Base-by-base conservation (phyloP, 1,140 invertebrate genomes). In the Pogonomyrmex barbatus region DNA sequence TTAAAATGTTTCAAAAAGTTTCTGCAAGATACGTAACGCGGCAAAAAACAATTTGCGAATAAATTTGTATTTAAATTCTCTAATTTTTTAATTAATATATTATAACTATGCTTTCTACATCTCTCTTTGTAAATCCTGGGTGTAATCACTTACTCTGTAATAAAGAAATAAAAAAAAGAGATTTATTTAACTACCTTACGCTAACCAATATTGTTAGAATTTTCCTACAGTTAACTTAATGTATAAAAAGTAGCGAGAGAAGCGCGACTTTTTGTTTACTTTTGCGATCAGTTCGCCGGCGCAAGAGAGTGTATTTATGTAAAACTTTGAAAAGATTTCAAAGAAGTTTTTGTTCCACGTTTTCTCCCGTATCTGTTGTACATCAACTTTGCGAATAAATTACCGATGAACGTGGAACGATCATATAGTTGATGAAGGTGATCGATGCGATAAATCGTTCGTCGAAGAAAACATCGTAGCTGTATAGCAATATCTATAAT, bases 261-360 rank as follows among this genome's bases (percentile, higher is more conserved):
- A 78, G 45, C 58, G 60, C 8, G 52, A 52, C 60, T 79, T 79
- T 79, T 79, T 79, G 60, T 65, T 79, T 67, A 42, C 33, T 79
- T 67, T 79, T 12, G 45, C 58, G 36, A 79, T 52, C 45, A 60
- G 60, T 33, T 79, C 45, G 45, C 52, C 45, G 76, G 47, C 17
- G 56, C 30, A 39, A 65, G 60, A 65, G 62, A 79, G 76, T 67
- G 33, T 67, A 79, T 79, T 67, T 79, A 79, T 67, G 36, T 79
- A 79, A 79, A 79, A 79, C 76, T 79, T 79, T 36, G 47, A 79
- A 79, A 79, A 67, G 76, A 54, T 79, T 79, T 79, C 76, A 79
- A 67, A 79, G 76, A 79, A 79, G 76, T 79, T 79, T 78, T 79
- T 67, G 36, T 71, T 65, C 33, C 12, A 75, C n/a, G 10, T 58